Evolutionary conservation across 2,888 invertebrate species (phyloP).

Genomic region (Apodemia zela): DNA sequence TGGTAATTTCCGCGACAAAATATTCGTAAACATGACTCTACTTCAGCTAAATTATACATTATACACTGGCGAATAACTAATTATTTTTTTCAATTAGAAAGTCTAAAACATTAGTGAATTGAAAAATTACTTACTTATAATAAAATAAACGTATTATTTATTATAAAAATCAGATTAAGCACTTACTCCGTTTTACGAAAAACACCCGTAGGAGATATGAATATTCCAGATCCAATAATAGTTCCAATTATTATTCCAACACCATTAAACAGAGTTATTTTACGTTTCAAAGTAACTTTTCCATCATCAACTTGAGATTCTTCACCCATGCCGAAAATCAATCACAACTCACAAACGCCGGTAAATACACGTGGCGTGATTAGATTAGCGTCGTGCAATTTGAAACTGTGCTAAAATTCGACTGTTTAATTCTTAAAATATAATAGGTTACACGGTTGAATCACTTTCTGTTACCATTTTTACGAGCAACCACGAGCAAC

Average conservation of each 20-base stretch:
- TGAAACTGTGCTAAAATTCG: constrained; percentile 30
- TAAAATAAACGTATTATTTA: not conserved
- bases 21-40: not conserved
- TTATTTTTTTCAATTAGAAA: too few species aligned
- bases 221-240: constrained; percentile 95
- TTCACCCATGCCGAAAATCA: constrained; percentile 77
- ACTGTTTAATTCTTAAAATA: constrained; percentile 42
- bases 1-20: constrained; percentile 1
- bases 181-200: constrained; percentile 83
- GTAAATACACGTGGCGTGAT: constrained; percentile 59
- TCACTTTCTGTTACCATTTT: constrained; percentile 68
- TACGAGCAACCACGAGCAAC: constrained; percentile 56
- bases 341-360: constrained; percentile 47
- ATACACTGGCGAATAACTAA: too few species aligned
- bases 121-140: too few species aligned
- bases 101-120: too few species aligned
- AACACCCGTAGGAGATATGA: constrained; percentile 93
- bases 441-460: constrained; percentile 58
- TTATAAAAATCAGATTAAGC: constrained; percentile 22
- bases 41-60: too few species aligned
- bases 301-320: constrained; percentile 64
- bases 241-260: constrained; percentile 93
- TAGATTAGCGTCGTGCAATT: constrained; percentile 29
- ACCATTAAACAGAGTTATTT: constrained; percentile 91
- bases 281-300: constrained; percentile 87